Base-by-base conservation (phyloP, 2,888 invertebrate genomes). In the Drosophila greeni region DNA sequence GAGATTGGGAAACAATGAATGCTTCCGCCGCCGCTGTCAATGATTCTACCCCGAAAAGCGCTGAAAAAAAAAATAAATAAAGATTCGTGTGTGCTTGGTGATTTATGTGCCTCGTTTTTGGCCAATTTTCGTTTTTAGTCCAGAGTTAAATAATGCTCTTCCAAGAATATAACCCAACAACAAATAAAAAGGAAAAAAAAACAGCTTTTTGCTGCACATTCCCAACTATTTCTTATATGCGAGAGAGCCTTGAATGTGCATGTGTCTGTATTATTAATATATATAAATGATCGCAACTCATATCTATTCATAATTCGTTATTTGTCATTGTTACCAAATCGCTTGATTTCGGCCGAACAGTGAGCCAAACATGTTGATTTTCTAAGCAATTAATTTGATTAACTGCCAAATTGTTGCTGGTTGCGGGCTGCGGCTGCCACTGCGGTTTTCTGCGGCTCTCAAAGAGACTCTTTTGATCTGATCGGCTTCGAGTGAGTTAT, bases 111-210 rank as follows among this genome's bases (percentile, higher is more conserved):
- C 77, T 81, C 83, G 85, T 73, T 81, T 83, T 81, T 84, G 80
- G 81, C 85, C 81, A 81, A 82, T 84, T 84, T 84, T 82, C 82
- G 84, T 76, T 82, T 84, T 82, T 82, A 79, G 84, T 71, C 70
- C 79, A 82, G 69, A 82, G 74, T 72, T 81, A 82, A 80, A 80
- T 84, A 84, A 80, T 82, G 84, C 80, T 74, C 80, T 81, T 81
- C 80, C 84, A 67, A 81, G 80, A 81, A 81, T 79, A 69, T 61
- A 58, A 37, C 31, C 69, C 53, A 57, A 47, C 16, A 48, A 45
- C 42, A 68, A 65, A 65, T 49, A 57, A 45, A 39, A 8, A 47
- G 11, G 31, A 26, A 23, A 40, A 61, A 66, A 66, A 45, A 24
- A 24, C 29, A 18, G n/a, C 11, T 36, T 36, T 57, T 55, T 64